Evolutionary conservation across 2,888 invertebrate genomes (phyloP).

Genomic region (Gandaritis pyraliata): DNA sequence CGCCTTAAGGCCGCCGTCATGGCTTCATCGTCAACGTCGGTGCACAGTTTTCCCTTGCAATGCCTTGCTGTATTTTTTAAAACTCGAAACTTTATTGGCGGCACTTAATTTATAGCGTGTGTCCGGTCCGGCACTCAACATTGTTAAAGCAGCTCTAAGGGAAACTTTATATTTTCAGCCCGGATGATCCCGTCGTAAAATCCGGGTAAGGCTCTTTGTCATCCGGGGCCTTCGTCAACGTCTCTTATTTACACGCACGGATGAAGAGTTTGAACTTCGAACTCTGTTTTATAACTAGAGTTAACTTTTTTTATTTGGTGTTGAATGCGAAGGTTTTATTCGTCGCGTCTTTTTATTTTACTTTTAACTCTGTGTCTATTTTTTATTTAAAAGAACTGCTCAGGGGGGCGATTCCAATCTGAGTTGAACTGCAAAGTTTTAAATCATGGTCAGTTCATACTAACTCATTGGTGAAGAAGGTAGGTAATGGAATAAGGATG

Average conservation of each 20-base stretch:
- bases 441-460: too few relatives aligned
- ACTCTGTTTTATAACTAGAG: background rate
- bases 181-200: slow-evolving; percentile 34
- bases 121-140: slow-evolving; percentile 16
- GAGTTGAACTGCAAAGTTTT: too few relatives aligned
- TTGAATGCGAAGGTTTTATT: too few relatives aligned
- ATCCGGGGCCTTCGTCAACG: slow-evolving; percentile 24
- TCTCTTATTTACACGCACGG: slow-evolving; percentile 6
- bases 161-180: slow-evolving; percentile 32
- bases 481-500: too few relatives aligned
- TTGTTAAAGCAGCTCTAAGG: slow-evolving; percentile 9
- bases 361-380: too few relatives aligned
- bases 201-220: slow-evolving; percentile 24
- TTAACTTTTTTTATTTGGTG: too few relatives aligned
- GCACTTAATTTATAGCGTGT: slow-evolving; percentile 22
- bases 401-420: too few relatives aligned
- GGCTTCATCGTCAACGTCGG: too few relatives aligned
- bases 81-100: slow-evolving; percentile 2
- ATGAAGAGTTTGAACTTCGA: slow-evolving; percentile 1
- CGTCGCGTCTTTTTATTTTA: too few relatives aligned
- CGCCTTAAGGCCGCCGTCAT: too few relatives aligned
- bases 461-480: too few relatives aligned
- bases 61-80: background rate
- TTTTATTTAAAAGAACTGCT: too few relatives aligned
- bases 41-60: background rate